These are phyloP conservation scores for Melospiza melodia DNA, from an alignment of 2,113 vertebrate genomes.

Conservation along the genomic window DNA sequence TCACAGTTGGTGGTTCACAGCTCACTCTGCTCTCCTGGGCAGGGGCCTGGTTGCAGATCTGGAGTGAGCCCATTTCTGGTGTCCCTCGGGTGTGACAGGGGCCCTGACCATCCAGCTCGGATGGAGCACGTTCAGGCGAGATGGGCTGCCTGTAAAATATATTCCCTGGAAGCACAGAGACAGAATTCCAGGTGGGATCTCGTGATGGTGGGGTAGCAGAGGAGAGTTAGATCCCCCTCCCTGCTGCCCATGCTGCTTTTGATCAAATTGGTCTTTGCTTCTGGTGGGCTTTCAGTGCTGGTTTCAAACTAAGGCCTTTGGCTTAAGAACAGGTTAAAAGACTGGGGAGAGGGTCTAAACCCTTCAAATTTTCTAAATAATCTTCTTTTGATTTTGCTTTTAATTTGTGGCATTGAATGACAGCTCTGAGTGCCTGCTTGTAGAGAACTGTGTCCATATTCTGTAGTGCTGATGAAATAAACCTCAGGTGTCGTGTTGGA, in stretches of 20 bases:
- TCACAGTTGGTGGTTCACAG: neutral
- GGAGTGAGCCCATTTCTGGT: neutral
- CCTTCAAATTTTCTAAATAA: neutral
- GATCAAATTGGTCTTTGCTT: neutral
- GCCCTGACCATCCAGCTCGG: neutral
- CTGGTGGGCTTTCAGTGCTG: neutral
- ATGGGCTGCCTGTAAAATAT: rapidly evolving
- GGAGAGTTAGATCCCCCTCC: neutral
- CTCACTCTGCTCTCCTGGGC: neutral
- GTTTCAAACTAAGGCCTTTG: neutral
- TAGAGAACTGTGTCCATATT: neutral
- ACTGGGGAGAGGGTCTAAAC: neutral
- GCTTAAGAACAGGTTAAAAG: neutral
- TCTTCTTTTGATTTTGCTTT: neutral
- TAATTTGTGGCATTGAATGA: neutral
- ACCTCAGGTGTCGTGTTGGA: neutral
- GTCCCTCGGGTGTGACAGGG: neutral
- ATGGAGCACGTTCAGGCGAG: neutral
- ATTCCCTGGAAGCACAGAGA: neutral
- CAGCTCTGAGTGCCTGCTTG: neutral
- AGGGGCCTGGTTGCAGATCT: neutral
- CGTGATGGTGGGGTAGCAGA: neutral
- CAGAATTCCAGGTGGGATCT: neutral
- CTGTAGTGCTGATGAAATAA: neutral
- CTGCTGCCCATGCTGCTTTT: neutral